Evolutionary conservation across 2,113 vertebrate species (phyloP).

Genomic region (Poeciliopsis prolifica): DNA sequence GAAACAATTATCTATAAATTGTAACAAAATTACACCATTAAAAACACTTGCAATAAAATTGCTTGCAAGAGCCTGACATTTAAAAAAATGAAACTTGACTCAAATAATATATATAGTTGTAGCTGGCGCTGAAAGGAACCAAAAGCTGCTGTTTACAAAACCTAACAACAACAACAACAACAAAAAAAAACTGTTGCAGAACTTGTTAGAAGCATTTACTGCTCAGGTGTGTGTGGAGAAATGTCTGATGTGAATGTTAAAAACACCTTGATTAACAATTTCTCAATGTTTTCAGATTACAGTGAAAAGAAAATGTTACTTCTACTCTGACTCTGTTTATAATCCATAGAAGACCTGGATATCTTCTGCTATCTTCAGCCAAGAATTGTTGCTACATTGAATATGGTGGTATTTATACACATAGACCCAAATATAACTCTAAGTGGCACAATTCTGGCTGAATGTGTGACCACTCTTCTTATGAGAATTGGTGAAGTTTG

Average conservation of each 20-base stretch:
- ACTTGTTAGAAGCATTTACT: not conserved
- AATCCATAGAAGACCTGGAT: too few species aligned
- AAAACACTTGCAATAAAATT: not conserved
- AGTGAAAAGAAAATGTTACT: too few species aligned
- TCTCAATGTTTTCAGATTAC: too few species aligned
- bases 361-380: not conserved
- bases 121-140: not conserved
- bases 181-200: not conserved
- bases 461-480: too few species aligned
- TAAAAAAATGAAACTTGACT: not conserved
- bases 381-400: not conserved
- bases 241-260: too few species aligned
- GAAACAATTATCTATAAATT: not conserved
- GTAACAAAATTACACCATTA: not conserved
- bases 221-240: not conserved
- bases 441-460: too few species aligned
- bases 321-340: too few species aligned
- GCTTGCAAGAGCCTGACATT: not conserved
- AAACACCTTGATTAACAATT: too few species aligned
- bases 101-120: not conserved
- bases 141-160: not conserved
- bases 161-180: too few species aligned
- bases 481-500: too few species aligned
- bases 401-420: too few species aligned
- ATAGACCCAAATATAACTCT: too few species aligned